Conservation (phyloP, 2,888 invertebrate genomes). For the Watsonalla binaria region DNA sequence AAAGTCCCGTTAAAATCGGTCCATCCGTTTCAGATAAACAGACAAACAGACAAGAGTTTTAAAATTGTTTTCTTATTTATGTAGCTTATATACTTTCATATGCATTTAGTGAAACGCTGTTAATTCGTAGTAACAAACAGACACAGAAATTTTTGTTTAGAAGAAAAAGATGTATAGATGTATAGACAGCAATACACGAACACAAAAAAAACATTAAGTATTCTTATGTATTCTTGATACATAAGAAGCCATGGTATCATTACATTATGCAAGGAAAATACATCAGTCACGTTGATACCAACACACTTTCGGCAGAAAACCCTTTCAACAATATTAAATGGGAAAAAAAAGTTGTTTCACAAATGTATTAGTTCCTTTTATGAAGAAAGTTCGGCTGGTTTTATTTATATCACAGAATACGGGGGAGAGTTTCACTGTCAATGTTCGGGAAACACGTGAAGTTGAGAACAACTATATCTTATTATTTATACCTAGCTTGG, state of each 20-base stretch:
- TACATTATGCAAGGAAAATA: slow-evolving; percentile 48
- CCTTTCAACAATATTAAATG: slow-evolving; percentile 58
- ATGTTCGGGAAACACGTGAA: background rate
- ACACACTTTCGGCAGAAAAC: slow-evolving; percentile 31
- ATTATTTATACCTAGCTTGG: too few species aligned
- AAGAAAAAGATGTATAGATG: too few species aligned
- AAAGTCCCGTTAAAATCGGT: too few species aligned
- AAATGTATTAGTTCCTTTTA: slow-evolving; percentile 42
- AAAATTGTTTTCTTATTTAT: too few species aligned
- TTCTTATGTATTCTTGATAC: too few species aligned
- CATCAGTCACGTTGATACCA: slow-evolving; percentile 47
- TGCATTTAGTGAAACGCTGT: too few species aligned
- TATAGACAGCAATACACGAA: background rate
- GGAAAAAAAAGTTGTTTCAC: slow-evolving; percentile 31
- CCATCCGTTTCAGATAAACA: too few species aligned
- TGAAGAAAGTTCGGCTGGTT: slow-evolving; percentile 30
- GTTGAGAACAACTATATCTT: background rate
- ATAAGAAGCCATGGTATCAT: slow-evolving; percentile 3
- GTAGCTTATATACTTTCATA: too few species aligned
- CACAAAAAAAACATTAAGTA: background rate
- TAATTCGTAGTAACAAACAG: too few species aligned
- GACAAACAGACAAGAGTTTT: too few species aligned
- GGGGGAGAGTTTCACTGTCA: background rate
- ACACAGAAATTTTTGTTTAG: too few species aligned
- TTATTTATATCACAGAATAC: slow-evolving; percentile 13